phyloP scores from a whole-genome alignment of 1,140 invertebrate genomes.

The Phthorimaea operculella region DNA sequence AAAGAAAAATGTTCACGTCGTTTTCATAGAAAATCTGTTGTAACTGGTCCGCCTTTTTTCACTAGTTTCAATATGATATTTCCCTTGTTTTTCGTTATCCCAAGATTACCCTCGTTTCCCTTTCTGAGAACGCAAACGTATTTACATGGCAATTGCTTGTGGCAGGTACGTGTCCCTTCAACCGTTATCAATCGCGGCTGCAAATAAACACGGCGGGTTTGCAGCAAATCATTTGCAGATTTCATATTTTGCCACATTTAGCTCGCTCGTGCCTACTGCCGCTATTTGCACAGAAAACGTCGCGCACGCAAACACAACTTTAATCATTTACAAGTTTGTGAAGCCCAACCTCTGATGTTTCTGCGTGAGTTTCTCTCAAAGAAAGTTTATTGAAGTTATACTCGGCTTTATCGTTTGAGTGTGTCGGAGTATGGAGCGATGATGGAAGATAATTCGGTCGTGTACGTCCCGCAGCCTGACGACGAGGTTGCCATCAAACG shows the following conservation, averaged over 20 bases:
- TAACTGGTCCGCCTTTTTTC: too few relatives aligned
- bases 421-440: not conserved
- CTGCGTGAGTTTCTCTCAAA: not conserved
- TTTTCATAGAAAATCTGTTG: too few relatives aligned
- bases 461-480: conserved; percentile 1
- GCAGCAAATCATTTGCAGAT: conserved; percentile 29
- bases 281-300: conserved; percentile 32
- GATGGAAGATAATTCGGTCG: conserved; percentile 1
- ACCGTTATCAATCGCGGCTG: conserved; percentile 26
- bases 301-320: conserved; percentile 42
- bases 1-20: too few relatives aligned
- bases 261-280: conserved; percentile 21
- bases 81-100: not conserved
- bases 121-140: conserved; percentile 6
- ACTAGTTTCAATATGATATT: too few relatives aligned
- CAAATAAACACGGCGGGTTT: conserved; percentile 28
- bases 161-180: conserved; percentile 14
- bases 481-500: conserved; percentile 44
- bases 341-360: conserved; percentile 12
- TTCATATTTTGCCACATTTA: conserved; percentile 34
- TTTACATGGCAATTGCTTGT: conserved; percentile 19
- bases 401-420: conserved; percentile 11
- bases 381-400: conserved; percentile 21
- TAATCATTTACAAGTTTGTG: conserved; percentile 49
- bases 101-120: not conserved